A percentile compares a stretch with the other conserved stretches of the same genome.
phyloP scores from a whole-genome alignment of 2,797 vertebrate genomes.

The Chloroceryle inda region DNA sequence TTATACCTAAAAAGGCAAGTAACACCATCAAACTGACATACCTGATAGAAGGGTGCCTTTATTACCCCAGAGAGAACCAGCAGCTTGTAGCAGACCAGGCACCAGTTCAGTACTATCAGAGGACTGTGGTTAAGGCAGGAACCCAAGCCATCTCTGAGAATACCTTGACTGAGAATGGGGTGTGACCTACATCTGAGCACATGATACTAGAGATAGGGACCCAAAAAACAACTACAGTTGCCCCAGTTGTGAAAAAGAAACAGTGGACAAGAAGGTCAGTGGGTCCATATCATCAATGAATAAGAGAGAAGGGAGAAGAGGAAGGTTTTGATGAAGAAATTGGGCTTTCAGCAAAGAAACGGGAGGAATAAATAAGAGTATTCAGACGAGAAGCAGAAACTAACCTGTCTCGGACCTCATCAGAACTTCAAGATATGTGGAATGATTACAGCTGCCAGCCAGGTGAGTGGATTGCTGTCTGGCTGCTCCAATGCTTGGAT shows the following conservation, averaged over 20 bases:
- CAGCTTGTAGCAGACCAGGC: background rate
- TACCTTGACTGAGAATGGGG: background rate
- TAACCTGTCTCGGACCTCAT: background rate
- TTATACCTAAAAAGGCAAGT: background rate
- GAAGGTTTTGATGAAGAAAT: background rate
- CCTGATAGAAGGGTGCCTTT: background rate
- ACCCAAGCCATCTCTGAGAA: background rate
- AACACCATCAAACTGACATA: background rate
- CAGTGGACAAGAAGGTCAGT: background rate
- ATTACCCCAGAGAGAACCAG: background rate
- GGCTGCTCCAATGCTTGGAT: accelerated
- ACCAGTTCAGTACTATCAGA: background rate
- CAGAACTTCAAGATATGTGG: background rate
- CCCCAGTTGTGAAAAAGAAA: background rate
- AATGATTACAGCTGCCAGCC: background rate
- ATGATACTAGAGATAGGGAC: background rate
- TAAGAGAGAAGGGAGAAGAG: background rate
- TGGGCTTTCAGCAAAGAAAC: background rate
- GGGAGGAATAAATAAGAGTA: background rate
- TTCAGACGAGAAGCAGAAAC: background rate
- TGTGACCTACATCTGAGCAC: background rate
- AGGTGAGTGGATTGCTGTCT: background rate
- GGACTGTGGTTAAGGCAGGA: background rate
- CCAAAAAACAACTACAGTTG: background rate
- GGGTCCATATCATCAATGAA: background rate